Evolutionary conservation across 1,140 invertebrate genomes (phyloP).

Genomic region (Nasonia vitripennis): DNA sequence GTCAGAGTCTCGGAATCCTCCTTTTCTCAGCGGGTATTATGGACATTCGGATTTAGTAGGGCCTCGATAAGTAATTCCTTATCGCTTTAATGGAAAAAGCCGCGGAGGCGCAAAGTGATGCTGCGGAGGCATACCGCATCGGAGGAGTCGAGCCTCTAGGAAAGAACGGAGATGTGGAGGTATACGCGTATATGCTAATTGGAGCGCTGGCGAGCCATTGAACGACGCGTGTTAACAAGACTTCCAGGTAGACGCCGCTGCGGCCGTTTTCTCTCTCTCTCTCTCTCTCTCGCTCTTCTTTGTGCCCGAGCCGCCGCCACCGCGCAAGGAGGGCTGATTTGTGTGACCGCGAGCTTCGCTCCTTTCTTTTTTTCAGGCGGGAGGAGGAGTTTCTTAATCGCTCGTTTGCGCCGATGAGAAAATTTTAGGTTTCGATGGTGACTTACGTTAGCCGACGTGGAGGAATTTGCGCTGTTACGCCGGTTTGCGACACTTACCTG

Average conservation of each 20-base stretch:
- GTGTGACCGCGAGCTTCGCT: not conserved
- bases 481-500: slow-evolving; percentile 20
- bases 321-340: not conserved
- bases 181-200: slow-evolving; percentile 43
- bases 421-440: not conserved
- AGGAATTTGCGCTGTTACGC: not conserved
- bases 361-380: not conserved
- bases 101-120: slow-evolving; percentile 37
- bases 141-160: not conserved
- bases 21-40: not conserved
- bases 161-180: slow-evolving; percentile 15
- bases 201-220: slow-evolving; percentile 23
- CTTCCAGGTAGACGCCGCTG: slow-evolving; percentile 30
- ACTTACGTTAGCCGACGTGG: not conserved
- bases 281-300: not conserved
- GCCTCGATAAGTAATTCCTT: not conserved
- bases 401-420: not conserved
- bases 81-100: slow-evolving; percentile 44
- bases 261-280: not conserved
- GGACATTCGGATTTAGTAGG: no score
- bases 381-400: not conserved
- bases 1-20: no score
- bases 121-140: not conserved
- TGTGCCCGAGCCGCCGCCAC: not conserved
- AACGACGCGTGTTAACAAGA: slow-evolving; percentile 38